Percentiles rank a stretch among this genome's conserved stretches.
These are phyloP conservation scores for Tetramorium bicarinatum DNA, from an alignment of 2,888 invertebrate genomes.

Conservation along the genomic window DNA sequence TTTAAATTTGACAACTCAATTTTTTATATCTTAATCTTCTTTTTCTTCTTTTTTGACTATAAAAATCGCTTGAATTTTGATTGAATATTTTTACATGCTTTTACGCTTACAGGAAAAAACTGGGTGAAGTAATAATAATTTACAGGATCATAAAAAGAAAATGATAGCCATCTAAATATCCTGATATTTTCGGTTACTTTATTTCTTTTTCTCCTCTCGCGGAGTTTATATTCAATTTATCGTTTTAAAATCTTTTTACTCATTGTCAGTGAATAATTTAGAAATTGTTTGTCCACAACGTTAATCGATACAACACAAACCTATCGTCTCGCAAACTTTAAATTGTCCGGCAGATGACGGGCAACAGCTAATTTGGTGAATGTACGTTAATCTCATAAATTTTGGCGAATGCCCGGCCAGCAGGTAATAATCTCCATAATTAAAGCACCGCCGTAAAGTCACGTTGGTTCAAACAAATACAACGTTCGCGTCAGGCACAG, in stretches of 20 bases:
- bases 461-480: slow-evolving; percentile 32
- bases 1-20: background rate
- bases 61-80: background rate
- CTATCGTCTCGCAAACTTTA: background rate
- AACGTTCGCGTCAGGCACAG: background rate
- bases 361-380: slow-evolving; percentile 21
- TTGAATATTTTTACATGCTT: background rate
- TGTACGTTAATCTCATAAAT: slow-evolving; percentile 45
- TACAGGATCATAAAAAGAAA: background rate
- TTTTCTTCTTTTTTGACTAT: background rate
- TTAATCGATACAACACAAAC: background rate
- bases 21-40: background rate
- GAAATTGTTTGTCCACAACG: background rate
- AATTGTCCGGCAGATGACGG: background rate
- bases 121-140: background rate
- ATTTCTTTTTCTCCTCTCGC: background rate
- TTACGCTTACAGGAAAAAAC: background rate
- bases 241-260: background rate
- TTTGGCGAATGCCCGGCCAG: slow-evolving; percentile 5
- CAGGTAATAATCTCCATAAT: slow-evolving; percentile 43
- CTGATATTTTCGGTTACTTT: background rate
- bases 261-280: background rate
- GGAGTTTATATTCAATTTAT: background rate
- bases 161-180: background rate
- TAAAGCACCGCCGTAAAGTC: slow-evolving; percentile 28